phyloP scores from a whole-genome alignment of 2,797 vertebrate species.

The Pitangus sulphuratus region DNA sequence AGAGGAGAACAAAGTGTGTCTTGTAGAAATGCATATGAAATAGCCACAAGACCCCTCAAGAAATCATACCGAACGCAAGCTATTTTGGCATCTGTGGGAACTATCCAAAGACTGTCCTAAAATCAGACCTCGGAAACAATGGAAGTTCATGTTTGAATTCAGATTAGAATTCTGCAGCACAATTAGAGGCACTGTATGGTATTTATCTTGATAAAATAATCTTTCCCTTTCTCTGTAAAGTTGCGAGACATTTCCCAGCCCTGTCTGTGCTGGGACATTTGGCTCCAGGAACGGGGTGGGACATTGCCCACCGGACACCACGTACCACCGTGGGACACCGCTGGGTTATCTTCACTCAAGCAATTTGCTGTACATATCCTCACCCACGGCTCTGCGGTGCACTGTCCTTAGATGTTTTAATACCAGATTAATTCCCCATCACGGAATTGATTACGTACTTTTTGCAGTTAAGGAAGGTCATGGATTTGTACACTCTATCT shows the following conservation, averaged over 20 bases:
- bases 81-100: slow-evolving; percentile 3
- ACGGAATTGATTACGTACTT: neutral
- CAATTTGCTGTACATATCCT: fast-evolving
- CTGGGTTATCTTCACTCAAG: fast-evolving
- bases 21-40: slow-evolving; percentile 9
- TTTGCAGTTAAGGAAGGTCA: neutral
- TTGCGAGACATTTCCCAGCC: fast-evolving
- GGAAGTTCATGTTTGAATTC: neutral
- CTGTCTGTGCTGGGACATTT: neutral
- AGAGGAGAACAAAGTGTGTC: slow-evolving; percentile 7
- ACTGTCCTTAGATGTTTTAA: neutral
- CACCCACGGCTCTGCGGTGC: fast-evolving
- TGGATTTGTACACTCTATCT: neutral
- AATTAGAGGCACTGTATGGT: neutral
- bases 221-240: neutral
- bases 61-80: neutral
- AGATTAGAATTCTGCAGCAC: neutral
- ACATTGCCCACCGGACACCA: fast-evolving
- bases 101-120: neutral
- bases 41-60: slow-evolving; percentile 23
- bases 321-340: fast-evolving
- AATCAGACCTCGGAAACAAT: slow-evolving; percentile 15
- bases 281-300: neutral
- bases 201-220: neutral
- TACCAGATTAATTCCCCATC: neutral